A percentile compares a stretch with the other conserved stretches of the same genome.
phyloP scores from a whole-genome alignment of 2,113 vertebrate species.

The Oryzias celebensis region DNA sequence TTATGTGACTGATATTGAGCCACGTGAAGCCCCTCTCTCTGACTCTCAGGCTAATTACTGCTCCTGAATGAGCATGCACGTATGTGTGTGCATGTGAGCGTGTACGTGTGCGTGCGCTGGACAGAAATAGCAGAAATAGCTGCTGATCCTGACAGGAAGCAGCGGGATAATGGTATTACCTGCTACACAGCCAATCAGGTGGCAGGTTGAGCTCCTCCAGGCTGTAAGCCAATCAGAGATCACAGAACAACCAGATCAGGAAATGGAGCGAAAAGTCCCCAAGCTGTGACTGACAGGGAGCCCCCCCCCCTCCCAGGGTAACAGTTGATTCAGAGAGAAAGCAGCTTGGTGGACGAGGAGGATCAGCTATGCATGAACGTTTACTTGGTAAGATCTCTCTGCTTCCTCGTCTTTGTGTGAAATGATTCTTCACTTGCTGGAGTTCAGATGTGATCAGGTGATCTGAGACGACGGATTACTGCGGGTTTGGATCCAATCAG shows the following conservation, averaged over 20 bases:
- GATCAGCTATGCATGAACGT: constrained; percentile 20
- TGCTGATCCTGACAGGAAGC: constrained; percentile 65
- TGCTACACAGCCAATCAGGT: constrained; percentile 55
- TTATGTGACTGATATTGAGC: constrained; percentile 25
- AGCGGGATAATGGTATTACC: constrained; percentile 61
- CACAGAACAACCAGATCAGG: constrained; percentile 43
- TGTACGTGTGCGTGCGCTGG: constrained; percentile 7
- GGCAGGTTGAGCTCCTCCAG: constrained; percentile 18
- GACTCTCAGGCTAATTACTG: constrained; percentile 37
- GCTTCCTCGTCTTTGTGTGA: not conserved
- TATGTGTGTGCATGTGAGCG: constrained; percentile 15
- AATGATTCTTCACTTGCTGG: no score
- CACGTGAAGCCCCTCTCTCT: constrained; percentile 16
- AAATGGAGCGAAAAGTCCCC: constrained; percentile 42
- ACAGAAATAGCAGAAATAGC: constrained; percentile 71
- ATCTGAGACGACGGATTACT: no score
- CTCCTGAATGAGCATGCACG: not conserved
- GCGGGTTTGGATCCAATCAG: no score
- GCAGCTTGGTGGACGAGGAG: constrained; percentile 5
- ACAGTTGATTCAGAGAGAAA: constrained; percentile 25
- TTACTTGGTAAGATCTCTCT: constrained; percentile 28
- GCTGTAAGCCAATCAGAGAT: constrained; percentile 64
- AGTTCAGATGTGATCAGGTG: no score
- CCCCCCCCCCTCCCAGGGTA: not conserved
- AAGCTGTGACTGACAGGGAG: constrained; percentile 41